These are phyloP conservation scores for Xiphorhynchus elegans DNA, from an alignment of 2,113 vertebrate genomes.

Conservation along the genomic window DNA sequence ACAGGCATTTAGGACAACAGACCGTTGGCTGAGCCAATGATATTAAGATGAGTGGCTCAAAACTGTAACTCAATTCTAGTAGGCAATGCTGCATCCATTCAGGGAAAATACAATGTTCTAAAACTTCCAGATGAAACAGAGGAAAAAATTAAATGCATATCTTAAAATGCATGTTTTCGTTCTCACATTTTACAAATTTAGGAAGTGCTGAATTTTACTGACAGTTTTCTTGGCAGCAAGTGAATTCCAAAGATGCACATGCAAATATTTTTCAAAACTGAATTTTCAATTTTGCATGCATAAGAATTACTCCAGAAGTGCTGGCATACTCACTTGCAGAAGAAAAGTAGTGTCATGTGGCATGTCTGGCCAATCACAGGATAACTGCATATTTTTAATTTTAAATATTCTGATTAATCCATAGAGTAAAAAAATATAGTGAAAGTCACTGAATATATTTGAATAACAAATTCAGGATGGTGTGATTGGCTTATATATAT, in stretches of 20 bases:
- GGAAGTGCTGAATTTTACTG: slow-evolving; percentile 54
- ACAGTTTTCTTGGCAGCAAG: slow-evolving; percentile 63
- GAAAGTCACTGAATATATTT: slow-evolving; percentile 54
- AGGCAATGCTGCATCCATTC: not conserved
- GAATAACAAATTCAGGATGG: slow-evolving; percentile 57
- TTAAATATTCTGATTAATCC: slow-evolving; percentile 60
- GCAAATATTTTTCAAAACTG: slow-evolving; percentile 67
- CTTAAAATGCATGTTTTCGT: slow-evolving; percentile 60
- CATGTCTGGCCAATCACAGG: not conserved
- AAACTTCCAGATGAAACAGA: slow-evolving; percentile 26
- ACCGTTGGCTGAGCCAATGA: not conserved
- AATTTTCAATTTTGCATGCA: slow-evolving; percentile 61
- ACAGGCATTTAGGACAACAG: not conserved
- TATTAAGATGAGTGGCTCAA: not conserved
- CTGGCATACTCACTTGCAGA: not conserved
- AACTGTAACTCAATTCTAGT: not conserved
- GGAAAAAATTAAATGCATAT: slow-evolving; percentile 35
- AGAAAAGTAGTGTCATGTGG: slow-evolving; percentile 11
- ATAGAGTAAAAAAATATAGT: slow-evolving; percentile 19
- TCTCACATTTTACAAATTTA: slow-evolving; percentile 65
- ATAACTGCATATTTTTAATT: slow-evolving; percentile 25
- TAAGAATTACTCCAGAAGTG: slow-evolving; percentile 39
- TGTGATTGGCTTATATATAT: slow-evolving; percentile 51
- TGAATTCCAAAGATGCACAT: slow-evolving; percentile 58
- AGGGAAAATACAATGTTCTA: not conserved